Percentiles rank a stretch among this genome's conserved stretches.
Evolutionary conservation across 2,113 vertebrate species (phyloP).

Genomic region (Sylvilagus bachmani): DNA sequence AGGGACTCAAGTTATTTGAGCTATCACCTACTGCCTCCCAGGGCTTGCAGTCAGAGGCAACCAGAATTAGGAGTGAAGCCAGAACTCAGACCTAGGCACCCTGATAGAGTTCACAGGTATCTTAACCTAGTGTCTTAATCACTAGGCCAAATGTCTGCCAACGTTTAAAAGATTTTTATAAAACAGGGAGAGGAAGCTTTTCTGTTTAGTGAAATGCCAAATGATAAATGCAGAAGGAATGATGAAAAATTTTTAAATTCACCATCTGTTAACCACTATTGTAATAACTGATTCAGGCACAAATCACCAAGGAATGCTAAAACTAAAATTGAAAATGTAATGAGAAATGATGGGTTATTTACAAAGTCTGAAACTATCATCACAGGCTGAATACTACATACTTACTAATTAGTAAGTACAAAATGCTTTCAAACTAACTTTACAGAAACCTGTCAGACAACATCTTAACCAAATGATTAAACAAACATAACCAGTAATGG

Average conservation of each 20-base stretch:
- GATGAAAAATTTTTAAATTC: conserved; percentile 43
- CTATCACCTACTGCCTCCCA: too few species aligned
- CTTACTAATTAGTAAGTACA: conserved; percentile 43
- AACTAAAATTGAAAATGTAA: conserved; percentile 14
- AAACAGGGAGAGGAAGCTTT: conserved; percentile 17
- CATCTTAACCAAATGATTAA: conserved; percentile 21
- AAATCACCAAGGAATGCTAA: conserved; percentile 48
- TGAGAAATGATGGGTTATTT: conserved; percentile 35
- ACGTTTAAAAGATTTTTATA: too few species aligned
- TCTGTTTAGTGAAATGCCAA: conserved; percentile 59
- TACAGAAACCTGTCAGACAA: conserved; percentile 29
- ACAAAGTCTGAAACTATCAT: conserved; percentile 26
- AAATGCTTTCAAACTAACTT: conserved; percentile 45
- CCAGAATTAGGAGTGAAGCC: too few species aligned
- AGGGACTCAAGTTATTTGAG: too few species aligned
- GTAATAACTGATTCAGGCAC: conserved; percentile 64
- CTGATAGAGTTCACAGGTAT: too few species aligned
- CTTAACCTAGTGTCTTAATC: too few species aligned
- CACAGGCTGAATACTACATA: conserved; percentile 32
- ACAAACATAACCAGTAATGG: not conserved
- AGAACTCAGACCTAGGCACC: too few species aligned
- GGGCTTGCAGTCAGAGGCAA: too few species aligned
- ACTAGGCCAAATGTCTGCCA: too few species aligned
- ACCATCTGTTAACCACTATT: conserved; percentile 67
- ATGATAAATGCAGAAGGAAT: conserved; percentile 53